phyloP scores from a whole-genome alignment of 2,113 vertebrate species.

The Mesoclemmys tuberculata region DNA sequence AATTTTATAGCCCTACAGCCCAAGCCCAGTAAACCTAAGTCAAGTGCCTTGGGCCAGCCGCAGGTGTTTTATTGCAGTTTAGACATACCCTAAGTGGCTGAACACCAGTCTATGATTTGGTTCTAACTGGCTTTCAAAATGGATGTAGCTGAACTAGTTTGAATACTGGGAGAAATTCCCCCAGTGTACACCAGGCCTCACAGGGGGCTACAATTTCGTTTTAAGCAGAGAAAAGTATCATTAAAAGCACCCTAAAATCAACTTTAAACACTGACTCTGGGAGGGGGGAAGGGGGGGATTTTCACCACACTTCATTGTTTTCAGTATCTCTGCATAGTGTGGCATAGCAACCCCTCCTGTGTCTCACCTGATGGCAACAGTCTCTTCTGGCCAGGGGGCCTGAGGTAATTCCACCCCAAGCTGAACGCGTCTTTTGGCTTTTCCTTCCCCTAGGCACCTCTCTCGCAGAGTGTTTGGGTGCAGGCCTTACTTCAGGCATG shows the following conservation, averaged over 20 bases:
- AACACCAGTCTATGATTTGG: fast-evolving
- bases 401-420: too few relatives aligned
- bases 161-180: conserved; percentile 7
- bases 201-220: neutral
- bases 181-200: neutral
- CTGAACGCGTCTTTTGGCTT: too few relatives aligned
- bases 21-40: neutral
- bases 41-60: neutral
- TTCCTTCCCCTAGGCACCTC: too few relatives aligned
- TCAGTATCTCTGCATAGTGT: neutral
- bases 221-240: conserved; percentile 15
- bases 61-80: neutral
- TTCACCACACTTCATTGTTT: conserved; percentile 2
- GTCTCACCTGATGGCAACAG: too few relatives aligned
- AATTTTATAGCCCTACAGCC: neutral
- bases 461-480: too few relatives aligned
- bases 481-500: too few relatives aligned
- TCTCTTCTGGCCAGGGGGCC: too few relatives aligned
- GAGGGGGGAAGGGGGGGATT: neutral
- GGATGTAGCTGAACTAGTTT: neutral
- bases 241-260: conserved; percentile 24
- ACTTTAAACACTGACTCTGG: neutral
- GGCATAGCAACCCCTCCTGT: too few relatives aligned
- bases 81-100: neutral
- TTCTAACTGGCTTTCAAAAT: neutral